Base-by-base conservation (phyloP, 2,113 vertebrate genomes). In the Austrofundulus limnaeus region DNA sequence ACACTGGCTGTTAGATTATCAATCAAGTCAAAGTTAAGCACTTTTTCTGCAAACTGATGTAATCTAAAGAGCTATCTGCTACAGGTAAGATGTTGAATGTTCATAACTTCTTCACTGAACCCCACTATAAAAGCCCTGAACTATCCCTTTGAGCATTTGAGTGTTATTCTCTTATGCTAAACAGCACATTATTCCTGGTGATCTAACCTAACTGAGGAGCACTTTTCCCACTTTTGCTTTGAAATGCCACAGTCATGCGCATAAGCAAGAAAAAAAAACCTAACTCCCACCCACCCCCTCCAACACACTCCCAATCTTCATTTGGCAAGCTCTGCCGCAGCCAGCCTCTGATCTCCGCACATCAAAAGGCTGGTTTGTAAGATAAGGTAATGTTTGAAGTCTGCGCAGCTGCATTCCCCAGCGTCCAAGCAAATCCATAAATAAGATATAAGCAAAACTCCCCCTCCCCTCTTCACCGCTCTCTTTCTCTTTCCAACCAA, bases 301-400 rank as follows among this genome's bases (percentile, higher is more conserved):
- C 53, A 41, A 45, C 55, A 83, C 88, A 90, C 85, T 85, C 89
- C 85, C 90, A 92, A 90, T 93, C 92, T 95, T 93, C 93, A 91
- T 93, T 92, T 94, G 94, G 94, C 95, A 93, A 91, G 88, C 89
- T 80, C 80, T 92, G 93, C 93, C 75, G 91, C 93, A 93, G 92
- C 91, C 88, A 87, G 93, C 90, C 94, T 95, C 94, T 94, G 94
- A 95, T 95, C 94, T 94, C 89, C 72, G 90, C 93, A 94, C 94
- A 94, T 95, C 95, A 94, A 95, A 96, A 92, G 94, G 88, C 93
- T 92, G 92, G 94, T 94, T 93, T 94, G 94, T 93, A 94, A 95
- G 94, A 96, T 95, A 94, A 95, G 94, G 94, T 94, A 90, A 94
- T 92, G 94, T 94, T 92, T 96, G 94, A 95, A 95, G 94, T 94